Evolutionary conservation across 2,888 invertebrate genomes (phyloP).

Genomic region (Galerucella nymphaeae): DNA sequence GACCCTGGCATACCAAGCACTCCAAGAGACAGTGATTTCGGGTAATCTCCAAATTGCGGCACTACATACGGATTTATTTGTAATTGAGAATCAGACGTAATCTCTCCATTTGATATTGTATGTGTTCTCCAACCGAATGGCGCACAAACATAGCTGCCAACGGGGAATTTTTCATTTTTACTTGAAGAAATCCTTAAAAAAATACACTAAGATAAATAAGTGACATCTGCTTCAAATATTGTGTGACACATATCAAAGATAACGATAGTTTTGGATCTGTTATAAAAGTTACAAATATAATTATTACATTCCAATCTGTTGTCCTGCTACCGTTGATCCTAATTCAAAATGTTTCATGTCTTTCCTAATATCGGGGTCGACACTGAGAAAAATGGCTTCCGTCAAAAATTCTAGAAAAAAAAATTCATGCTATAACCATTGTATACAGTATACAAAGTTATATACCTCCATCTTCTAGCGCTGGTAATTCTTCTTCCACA

Average conservation of each 20-base stretch:
- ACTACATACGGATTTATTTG: conserved; percentile 60
- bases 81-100: conserved; percentile 63
- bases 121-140: conserved; percentile 76
- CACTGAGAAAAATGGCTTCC: not conserved
- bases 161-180: conserved; percentile 71
- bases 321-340: not conserved
- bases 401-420: not conserved
- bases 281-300: too few species aligned
- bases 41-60: conserved; percentile 70
- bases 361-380: not conserved
- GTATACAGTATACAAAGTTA: too few species aligned
- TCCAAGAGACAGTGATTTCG: conserved; percentile 73
- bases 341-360: not conserved
- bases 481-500: not conserved
- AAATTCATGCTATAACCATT: not conserved
- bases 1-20: conserved; percentile 78
- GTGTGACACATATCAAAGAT: too few species aligned
- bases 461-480: not conserved
- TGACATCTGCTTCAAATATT: too few species aligned
- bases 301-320: not conserved
- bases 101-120: conserved; percentile 69
- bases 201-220: too few species aligned
- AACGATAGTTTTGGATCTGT: too few species aligned
- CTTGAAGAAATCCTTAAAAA: conserved; percentile 73
- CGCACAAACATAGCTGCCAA: conserved; percentile 72